These are phyloP conservation scores for Lysandra bellargus DNA, from an alignment of 2,888 invertebrate species.

Conservation along the genomic window DNA sequence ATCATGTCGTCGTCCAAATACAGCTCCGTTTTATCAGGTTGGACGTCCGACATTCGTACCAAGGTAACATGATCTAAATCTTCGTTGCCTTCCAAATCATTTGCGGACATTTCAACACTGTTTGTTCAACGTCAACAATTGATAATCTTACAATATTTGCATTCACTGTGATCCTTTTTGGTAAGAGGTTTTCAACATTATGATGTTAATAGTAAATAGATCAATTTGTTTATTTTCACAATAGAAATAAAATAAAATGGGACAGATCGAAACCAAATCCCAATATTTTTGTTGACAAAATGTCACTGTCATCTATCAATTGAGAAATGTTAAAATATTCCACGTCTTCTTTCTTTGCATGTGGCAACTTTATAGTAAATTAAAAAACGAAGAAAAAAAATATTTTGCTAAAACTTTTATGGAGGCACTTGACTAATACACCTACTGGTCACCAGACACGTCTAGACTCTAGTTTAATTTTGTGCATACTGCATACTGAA, in stretches of 20 bases:
- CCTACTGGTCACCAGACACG: too few relatives aligned
- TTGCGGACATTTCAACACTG: constrained; percentile 54
- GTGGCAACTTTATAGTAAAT: not conserved
- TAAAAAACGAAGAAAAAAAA: too few relatives aligned
- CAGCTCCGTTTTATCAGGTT: constrained; percentile 56
- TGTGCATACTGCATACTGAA: too few relatives aligned
- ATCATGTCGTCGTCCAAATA: constrained; percentile 43
- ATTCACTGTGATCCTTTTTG: not conserved
- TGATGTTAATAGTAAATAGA: not conserved
- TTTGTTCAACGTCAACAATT: constrained; percentile 34
- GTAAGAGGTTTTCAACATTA: not conserved
- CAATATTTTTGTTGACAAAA: constrained; percentile 17
- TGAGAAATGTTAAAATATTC: not conserved
- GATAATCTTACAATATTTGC: not conserved
- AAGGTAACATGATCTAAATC: constrained; percentile 66
- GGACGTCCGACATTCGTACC: constrained; percentile 69
- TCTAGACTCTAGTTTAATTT: too few relatives aligned
- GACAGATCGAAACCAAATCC: not conserved
- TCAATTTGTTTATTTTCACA: not conserved
- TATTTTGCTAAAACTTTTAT: too few relatives aligned
- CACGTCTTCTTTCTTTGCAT: not conserved
- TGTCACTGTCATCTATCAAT: not conserved
- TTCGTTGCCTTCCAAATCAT: constrained; percentile 57
- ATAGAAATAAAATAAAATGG: not conserved
- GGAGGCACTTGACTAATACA: too few relatives aligned